Conservation (phyloP, 2,113 vertebrate species). For the Chionodraco myersi region DNA sequence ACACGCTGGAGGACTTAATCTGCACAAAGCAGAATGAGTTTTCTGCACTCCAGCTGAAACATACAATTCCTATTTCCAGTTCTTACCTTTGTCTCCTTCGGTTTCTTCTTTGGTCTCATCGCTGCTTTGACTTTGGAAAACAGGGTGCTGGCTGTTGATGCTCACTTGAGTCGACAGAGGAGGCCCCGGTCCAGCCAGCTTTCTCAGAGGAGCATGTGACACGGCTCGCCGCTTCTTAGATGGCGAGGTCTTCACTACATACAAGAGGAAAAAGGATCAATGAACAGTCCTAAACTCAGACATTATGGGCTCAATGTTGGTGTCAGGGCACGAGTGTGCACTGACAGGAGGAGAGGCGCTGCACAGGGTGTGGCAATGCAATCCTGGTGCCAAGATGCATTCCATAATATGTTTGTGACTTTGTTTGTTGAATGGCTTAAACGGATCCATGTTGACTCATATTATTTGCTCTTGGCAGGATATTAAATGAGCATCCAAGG, state of each 20-base stretch:
- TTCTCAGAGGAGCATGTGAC: slow-evolving; percentile 74
- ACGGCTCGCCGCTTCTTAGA: slow-evolving; percentile 90
- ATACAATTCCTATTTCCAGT: neutral
- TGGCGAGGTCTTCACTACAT: slow-evolving; percentile 88
- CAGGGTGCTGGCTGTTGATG: slow-evolving; percentile 40
- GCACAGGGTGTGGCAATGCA: neutral
- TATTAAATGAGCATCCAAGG: neutral
- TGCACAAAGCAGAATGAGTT: slow-evolving; percentile 3
- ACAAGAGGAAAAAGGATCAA: slow-evolving; percentile 18
- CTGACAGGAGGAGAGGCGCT: neutral
- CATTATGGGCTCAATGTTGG: neutral
- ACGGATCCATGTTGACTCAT: too few relatives aligned
- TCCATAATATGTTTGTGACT: neutral
- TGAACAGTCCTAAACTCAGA: neutral
- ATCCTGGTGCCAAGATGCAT: neutral
- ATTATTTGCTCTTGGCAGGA: neutral
- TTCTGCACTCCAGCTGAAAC: neutral
- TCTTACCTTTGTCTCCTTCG: slow-evolving; percentile 85
- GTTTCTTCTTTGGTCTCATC: slow-evolving; percentile 73
- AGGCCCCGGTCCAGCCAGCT: slow-evolving; percentile 59
- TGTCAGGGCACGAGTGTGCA: neutral
- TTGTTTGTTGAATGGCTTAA: neutral
- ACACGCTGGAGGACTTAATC: slow-evolving; percentile 21
- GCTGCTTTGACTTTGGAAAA: slow-evolving; percentile 53
- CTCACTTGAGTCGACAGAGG: slow-evolving; percentile 51